Evolutionary conservation across 2,113 vertebrate genomes (phyloP).

Genomic region (Tapirus terrestris): DNA sequence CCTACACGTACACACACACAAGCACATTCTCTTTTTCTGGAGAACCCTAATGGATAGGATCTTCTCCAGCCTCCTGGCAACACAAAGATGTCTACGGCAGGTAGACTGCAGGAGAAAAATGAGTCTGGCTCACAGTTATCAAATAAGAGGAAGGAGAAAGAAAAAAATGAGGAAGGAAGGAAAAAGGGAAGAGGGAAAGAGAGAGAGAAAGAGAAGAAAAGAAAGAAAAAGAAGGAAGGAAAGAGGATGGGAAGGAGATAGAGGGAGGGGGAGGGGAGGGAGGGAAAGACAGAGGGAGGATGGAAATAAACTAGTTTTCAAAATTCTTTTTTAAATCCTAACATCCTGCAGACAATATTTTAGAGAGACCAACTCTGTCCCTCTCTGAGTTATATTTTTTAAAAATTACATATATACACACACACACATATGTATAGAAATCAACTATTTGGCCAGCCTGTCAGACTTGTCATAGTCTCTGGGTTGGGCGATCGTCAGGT

Average conservation of each 20-base stretch:
- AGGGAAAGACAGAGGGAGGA: not conserved
- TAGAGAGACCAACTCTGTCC: not conserved
- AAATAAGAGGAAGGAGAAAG: not conserved
- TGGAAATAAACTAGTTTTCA: not conserved
- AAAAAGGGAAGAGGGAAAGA: too few relatives aligned
- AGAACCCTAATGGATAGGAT: not conserved
- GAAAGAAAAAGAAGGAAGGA: not conserved
- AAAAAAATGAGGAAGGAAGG: not conserved
- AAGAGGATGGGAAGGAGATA: rapidly evolving
- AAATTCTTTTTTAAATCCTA: not conserved
- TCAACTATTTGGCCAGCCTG: not conserved
- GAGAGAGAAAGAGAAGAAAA: too few relatives aligned
- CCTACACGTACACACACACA: not conserved
- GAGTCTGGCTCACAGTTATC: not conserved
- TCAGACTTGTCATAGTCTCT: not conserved
- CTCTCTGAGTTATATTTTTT: not conserved
- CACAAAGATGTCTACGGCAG: not conserved
- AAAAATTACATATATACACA: not conserved
- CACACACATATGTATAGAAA: not conserved
- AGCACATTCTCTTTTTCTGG: not conserved
- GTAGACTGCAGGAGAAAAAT: not conserved
- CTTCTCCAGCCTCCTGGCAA: not conserved
- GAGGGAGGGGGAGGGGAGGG: too few relatives aligned
- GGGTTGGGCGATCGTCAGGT: not conserved
- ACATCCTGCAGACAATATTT: not conserved